These are phyloP conservation scores for Rhorus exstirpatorius DNA, from an alignment of 2,888 invertebrate genomes.

Conservation along the genomic window DNA sequence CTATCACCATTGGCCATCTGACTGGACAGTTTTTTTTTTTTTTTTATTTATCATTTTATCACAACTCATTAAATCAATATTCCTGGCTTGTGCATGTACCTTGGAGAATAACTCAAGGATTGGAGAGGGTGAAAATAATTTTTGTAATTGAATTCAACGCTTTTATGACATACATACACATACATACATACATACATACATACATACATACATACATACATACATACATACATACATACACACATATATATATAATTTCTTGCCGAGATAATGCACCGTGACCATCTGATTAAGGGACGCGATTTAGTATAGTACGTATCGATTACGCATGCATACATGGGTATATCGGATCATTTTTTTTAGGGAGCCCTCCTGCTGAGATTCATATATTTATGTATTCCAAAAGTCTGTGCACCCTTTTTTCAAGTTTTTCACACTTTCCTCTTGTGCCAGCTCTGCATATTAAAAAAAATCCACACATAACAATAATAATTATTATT, in stretches of 20 bases:
- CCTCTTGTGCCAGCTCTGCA: no score
- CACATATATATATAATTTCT: no score
- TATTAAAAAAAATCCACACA: no score
- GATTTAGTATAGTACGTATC: constrained; percentile 40
- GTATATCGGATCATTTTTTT: constrained; percentile 13
- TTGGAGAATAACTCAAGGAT: neutral
- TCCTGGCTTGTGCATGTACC: no score
- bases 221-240: no score
- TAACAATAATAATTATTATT: no score
- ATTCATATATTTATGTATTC: neutral
- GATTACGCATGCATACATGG: constrained; percentile 20
- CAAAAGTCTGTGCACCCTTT: no score
- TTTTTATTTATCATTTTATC: neutral
- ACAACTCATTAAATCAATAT: neutral
- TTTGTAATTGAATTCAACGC: constrained; percentile 34
- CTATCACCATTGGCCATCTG: no score
- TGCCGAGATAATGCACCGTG: constrained; percentile 52
- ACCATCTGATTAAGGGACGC: constrained; percentile 66
- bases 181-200: no score
- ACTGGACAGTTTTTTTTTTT: no score
- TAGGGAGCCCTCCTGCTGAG: constrained; percentile 1
- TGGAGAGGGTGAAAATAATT: constrained; percentile 1
- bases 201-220: no score
- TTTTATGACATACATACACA: neutral
- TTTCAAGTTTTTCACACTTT: neutral